These are phyloP conservation scores for Carpatolechia fugitivella DNA, from an alignment of 2,888 invertebrate species.

Conservation along the genomic window DNA sequence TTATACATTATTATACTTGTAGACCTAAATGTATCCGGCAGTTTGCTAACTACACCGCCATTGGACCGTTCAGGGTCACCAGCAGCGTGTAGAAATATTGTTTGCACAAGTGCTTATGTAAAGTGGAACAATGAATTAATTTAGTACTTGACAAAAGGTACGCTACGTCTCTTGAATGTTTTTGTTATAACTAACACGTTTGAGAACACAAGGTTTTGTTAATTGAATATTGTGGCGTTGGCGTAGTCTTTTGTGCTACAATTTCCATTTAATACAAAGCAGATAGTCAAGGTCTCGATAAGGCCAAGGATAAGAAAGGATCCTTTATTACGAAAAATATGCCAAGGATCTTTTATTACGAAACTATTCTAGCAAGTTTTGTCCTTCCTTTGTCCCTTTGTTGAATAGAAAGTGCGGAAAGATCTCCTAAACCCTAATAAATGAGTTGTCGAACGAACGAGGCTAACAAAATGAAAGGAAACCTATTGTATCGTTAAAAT, in stretches of 20 bases:
- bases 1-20: conserved; percentile 31
- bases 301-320: not conserved
- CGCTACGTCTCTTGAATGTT: not conserved
- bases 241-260: not conserved
- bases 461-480: too few species aligned
- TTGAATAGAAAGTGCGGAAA: not conserved
- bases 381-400: not conserved
- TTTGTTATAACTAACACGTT: not conserved
- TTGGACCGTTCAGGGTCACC: conserved; percentile 50
- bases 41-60: conserved; percentile 45
- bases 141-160: conserved; percentile 9
- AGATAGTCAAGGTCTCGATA: not conserved
- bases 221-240: not conserved
- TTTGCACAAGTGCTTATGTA: conserved; percentile 15
- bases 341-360: too few species aligned
- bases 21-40: conserved; percentile 42
- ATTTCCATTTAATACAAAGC: not conserved
- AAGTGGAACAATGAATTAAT: conserved; percentile 11
- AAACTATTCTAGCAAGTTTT: not conserved
- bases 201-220: not conserved
- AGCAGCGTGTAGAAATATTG: conserved; percentile 34
- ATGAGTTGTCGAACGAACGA: too few species aligned
- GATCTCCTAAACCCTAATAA: not conserved
- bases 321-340: too few species aligned
- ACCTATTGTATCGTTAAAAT: too few species aligned